phyloP scores from a whole-genome alignment of 1,140 invertebrate species.

The Brachionus rotundiformis region DNA sequence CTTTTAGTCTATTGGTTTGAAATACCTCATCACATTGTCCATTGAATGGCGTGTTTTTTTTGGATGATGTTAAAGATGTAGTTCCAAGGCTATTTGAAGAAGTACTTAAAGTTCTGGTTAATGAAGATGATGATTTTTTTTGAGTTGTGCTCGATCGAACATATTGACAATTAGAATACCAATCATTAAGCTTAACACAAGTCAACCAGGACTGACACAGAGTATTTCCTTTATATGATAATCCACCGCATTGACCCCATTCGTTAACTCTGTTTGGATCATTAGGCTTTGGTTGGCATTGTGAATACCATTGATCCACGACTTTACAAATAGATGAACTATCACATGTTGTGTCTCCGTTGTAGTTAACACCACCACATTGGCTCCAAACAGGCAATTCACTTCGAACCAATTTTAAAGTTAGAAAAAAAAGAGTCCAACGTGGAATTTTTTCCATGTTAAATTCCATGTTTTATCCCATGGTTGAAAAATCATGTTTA shows the following conservation, averaged over 20 bases:
- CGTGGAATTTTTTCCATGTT: no score
- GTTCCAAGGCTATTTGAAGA: no score
- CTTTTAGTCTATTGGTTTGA: background rate
- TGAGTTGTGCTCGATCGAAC: background rate
- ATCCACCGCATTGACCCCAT: background rate
- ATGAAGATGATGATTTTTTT: background rate
- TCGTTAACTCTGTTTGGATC: background rate
- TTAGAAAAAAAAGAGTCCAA: background rate
- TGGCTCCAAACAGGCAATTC: background rate
- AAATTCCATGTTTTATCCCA: no score
- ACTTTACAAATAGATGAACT: background rate
- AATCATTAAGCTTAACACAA: background rate
- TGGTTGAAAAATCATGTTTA: no score
- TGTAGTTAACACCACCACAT: constrained; percentile 14
- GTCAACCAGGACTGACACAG: background rate
- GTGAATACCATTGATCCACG: background rate
- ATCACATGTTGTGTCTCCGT: background rate
- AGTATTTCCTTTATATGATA: background rate
- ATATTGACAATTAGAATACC: background rate
- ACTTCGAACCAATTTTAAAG: background rate
- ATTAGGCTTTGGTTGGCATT: constrained; percentile 8
- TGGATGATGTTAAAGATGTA: no score
- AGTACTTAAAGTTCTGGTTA: no score
- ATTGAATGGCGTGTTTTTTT: no score
- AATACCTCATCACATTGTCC: background rate